A percentile compares a stretch with the other conserved stretches of the same genome.
phyloP scores from a whole-genome alignment of 1,140 invertebrate species.

The Agrilus planipennis region DNA sequence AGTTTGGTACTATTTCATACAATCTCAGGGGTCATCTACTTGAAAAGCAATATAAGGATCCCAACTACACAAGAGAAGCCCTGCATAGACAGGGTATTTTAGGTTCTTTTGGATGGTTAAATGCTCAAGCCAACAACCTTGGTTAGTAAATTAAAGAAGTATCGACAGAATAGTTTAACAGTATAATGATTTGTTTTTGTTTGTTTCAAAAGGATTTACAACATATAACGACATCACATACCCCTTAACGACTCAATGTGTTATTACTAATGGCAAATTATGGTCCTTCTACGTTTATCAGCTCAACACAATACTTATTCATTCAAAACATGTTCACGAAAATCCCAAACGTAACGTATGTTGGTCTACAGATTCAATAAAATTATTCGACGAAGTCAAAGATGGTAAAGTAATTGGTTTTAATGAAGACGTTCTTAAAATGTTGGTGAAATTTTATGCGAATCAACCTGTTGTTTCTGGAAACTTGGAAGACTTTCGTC shows the following conservation, averaged over 20 bases:
- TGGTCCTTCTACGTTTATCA: slow-evolving; percentile 83
- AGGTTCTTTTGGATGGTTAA: slow-evolving; percentile 65
- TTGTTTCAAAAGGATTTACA: no score
- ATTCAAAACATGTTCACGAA: slow-evolving; percentile 42
- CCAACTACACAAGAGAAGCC: slow-evolving; percentile 45
- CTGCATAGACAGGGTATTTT: slow-evolving; percentile 60
- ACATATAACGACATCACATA: slow-evolving; percentile 79
- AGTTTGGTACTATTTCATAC: slow-evolving; percentile 65
- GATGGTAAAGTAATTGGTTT: slow-evolving; percentile 60
- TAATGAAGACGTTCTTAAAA: slow-evolving; percentile 67
- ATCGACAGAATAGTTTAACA: no score
- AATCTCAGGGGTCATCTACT: slow-evolving; percentile 48
- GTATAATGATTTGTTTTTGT: slow-evolving; percentile 13
- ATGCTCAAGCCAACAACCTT: slow-evolving; percentile 68
- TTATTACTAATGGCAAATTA: slow-evolving; percentile 71
- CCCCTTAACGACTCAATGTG: slow-evolving; percentile 71
- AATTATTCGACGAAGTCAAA: slow-evolving; percentile 65
- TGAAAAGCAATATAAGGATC: slow-evolving; percentile 32
- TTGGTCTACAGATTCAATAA: slow-evolving; percentile 57
- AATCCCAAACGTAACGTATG: slow-evolving; percentile 70
- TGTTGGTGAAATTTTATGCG: slow-evolving; percentile 61
- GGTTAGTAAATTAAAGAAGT: no score
- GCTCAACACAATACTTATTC: slow-evolving; percentile 67
- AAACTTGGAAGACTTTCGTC: slow-evolving; percentile 55
- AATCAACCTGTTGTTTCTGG: slow-evolving; percentile 51